Percentiles rank a stretch among this genome's conserved stretches.
Evolutionary conservation across 2,113 vertebrate genomes (phyloP).

Genomic region (Ophthalmotilapia sp.): DNA sequence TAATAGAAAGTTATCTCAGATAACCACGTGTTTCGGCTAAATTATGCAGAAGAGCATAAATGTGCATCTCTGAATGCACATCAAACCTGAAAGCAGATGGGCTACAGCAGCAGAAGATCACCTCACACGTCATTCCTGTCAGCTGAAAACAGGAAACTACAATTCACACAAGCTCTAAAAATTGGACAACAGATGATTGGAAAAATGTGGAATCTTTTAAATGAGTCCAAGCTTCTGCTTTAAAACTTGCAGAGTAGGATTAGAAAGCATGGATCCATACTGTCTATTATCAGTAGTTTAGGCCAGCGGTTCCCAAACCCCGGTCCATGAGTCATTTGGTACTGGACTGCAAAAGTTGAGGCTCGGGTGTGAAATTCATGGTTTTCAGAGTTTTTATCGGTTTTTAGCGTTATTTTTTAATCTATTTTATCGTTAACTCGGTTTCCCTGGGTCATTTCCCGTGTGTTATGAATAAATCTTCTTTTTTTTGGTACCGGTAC

Average conservation of each 20-base stretch:
- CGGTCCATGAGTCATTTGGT: not conserved
- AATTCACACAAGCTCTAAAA: not conserved
- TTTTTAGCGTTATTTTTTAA: not conserved
- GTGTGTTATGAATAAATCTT: not conserved
- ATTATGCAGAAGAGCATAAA: not conserved
- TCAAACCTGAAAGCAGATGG: not conserved
- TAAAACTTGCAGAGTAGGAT: not conserved
- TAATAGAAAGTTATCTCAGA: not conserved
- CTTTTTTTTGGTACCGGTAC: rapidly evolving
- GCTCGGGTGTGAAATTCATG: not conserved
- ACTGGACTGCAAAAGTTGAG: not conserved
- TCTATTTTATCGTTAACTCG: rapidly evolving
- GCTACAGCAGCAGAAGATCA: not conserved
- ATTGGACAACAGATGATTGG: not conserved
- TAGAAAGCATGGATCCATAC: not conserved
- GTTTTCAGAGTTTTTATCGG: rapidly evolving
- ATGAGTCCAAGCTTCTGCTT: not conserved
- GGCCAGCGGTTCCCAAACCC: not conserved
- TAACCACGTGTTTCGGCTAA: not conserved
- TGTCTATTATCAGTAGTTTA: not conserved
- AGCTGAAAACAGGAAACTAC: not conserved
- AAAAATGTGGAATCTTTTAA: not conserved
- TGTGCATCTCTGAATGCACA: not conserved
- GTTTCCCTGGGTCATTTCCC: not conserved
- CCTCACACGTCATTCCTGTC: not conserved